phyloP scores from a whole-genome alignment of 2,888 invertebrate genomes.

The Acrobasis repandana region DNA sequence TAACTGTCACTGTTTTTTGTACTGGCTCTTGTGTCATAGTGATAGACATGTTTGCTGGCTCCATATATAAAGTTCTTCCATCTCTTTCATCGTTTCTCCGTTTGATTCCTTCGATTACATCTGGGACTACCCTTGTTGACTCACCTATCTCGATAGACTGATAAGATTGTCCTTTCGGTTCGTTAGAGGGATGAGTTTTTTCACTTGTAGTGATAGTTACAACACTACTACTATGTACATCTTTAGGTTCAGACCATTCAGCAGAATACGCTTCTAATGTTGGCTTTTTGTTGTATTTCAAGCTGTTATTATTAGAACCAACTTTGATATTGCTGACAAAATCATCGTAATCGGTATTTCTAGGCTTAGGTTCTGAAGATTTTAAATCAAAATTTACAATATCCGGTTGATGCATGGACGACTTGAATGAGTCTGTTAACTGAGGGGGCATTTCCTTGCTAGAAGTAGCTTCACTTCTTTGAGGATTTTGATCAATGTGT shows the following conservation, averaged over 20 bases:
- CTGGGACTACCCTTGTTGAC: constrained; percentile 64
- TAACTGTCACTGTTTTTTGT: constrained; percentile 77
- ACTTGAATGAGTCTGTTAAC: constrained; percentile 70
- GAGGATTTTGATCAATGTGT: constrained; percentile 63
- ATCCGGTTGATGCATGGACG: constrained; percentile 75
- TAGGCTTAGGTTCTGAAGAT: constrained; percentile 54
- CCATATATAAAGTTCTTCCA: constrained; percentile 70
- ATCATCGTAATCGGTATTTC: constrained; percentile 60
- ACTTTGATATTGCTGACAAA: constrained; percentile 78
- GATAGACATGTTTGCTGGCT: constrained; percentile 69
- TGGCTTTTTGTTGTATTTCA: constrained; percentile 62
- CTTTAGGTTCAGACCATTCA: constrained; percentile 67
- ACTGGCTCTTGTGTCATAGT: constrained; percentile 77
- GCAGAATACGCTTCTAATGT: constrained; percentile 53
- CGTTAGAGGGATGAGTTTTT: constrained; percentile 59
- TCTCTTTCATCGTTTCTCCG: constrained; percentile 62
- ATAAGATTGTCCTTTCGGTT: constrained; percentile 61
- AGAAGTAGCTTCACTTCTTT: constrained; percentile 57
- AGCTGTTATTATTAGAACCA: constrained; percentile 73
- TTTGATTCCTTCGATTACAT: constrained; percentile 72
- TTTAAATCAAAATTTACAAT: constrained; percentile 78
- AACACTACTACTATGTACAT: constrained; percentile 57
- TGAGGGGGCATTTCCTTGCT: constrained; percentile 55
- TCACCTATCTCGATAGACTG: constrained; percentile 79
- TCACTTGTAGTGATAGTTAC: constrained; percentile 74